Conservation (phyloP, 2,888 invertebrate species). For the Microctonus aethiopoides region DNA sequence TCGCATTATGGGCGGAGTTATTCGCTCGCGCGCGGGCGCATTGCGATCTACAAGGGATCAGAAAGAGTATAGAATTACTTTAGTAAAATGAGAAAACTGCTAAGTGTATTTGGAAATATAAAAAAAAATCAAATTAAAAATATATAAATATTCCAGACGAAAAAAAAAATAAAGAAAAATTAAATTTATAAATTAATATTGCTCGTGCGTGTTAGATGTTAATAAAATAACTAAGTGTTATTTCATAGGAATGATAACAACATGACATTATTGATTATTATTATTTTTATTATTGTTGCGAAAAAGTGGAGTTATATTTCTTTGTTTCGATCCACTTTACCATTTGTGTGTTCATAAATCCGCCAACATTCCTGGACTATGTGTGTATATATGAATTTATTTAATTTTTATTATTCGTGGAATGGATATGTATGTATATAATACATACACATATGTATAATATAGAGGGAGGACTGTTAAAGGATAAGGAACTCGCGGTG, state of each 20-base stretch:
- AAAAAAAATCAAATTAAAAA: background rate
- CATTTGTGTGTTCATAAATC: background rate
- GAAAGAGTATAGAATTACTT: background rate
- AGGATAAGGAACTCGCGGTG: slow-evolving; percentile 23
- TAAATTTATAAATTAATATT: background rate
- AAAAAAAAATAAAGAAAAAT: background rate
- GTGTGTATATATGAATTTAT: background rate
- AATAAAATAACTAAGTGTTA: background rate
- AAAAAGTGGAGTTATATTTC: background rate
- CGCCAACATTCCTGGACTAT: slow-evolving; percentile 16
- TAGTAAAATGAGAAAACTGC: background rate
- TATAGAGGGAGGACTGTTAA: background rate
- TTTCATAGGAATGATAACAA: background rate
- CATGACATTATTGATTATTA: background rate
- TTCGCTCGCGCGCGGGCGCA: background rate
- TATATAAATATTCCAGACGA: background rate
- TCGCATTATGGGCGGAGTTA: background rate
- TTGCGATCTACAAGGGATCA: no score
- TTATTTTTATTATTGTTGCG: no score
- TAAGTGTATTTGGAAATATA: background rate
- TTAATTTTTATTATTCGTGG: slow-evolving; percentile 11
- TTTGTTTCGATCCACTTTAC: slow-evolving; percentile 7
- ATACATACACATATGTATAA: background rate
- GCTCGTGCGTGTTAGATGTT: background rate
- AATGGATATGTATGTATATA: no score